phyloP scores from a whole-genome alignment of 2,113 vertebrate species.

The Oceanites oceanicus region DNA sequence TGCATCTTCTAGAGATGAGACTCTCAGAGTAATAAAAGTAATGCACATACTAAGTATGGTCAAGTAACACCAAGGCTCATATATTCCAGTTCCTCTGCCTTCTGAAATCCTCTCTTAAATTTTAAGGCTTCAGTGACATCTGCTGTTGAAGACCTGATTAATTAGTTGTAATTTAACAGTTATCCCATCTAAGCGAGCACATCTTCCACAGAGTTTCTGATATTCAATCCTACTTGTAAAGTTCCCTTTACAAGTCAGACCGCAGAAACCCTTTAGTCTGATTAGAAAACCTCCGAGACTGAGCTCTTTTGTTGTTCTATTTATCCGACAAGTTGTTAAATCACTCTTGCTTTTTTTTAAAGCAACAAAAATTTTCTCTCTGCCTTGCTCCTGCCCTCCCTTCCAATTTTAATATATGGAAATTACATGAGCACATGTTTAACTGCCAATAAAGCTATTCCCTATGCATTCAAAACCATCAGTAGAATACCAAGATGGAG shows the following conservation, averaged over 20 bases:
- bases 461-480: neutral
- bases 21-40: neutral
- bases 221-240: neutral
- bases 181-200: neutral
- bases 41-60: neutral
- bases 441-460: neutral
- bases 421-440: neutral
- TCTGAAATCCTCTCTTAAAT: neutral
- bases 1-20: neutral
- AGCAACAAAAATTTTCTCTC: neutral
- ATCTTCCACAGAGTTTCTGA: neutral
- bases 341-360: neutral
- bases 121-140: slow-evolving; percentile 42
- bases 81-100: neutral
- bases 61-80: neutral
- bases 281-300: neutral
- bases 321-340: neutral
- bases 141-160: slow-evolving; percentile 25
- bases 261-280: neutral
- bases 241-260: neutral
- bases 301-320: neutral
- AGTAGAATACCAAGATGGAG: neutral
- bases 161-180: neutral
- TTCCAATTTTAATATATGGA: neutral
- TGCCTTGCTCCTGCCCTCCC: neutral